phyloP scores from a whole-genome alignment of 2,113 vertebrate genomes.

The Stomatorhinus ivindoensis region DNA sequence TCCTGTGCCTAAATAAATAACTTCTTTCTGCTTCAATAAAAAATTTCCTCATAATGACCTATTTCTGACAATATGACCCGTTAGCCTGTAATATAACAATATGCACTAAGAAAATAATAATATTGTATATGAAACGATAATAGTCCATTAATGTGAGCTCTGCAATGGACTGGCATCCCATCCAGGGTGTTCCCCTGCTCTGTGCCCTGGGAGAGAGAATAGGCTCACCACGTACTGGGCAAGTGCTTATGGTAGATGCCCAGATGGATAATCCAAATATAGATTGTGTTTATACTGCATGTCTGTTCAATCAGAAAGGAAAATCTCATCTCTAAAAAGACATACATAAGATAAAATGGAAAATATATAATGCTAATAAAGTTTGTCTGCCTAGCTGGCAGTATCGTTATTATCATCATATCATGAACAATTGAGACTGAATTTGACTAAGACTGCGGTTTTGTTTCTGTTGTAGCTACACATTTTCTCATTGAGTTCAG shows the following conservation, averaged over 20 bases:
- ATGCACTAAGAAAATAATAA: neutral
- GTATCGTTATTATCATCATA: neutral
- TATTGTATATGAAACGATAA: neutral
- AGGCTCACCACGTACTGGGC: neutral
- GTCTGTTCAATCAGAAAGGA: neutral
- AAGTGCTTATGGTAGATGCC: neutral
- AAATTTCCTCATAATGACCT: neutral
- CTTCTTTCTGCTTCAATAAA: neutral
- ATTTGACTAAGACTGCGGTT: conserved; percentile 28
- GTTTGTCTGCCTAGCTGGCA: neutral
- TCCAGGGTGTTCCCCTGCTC: neutral
- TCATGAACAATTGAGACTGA: conserved; percentile 26
- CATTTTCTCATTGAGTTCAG: neutral
- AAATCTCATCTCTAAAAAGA: conserved; percentile 24
- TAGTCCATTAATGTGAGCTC: neutral
- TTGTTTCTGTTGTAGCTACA: conserved; percentile 18
- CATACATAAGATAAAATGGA: conserved; percentile 24
- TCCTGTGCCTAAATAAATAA: neutral
- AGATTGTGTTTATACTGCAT: neutral
- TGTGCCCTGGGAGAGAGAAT: neutral
- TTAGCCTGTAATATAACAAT: neutral
- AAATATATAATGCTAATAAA: neutral
- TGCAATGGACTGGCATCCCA: neutral
- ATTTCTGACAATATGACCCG: neutral
- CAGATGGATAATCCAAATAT: neutral